These are phyloP conservation scores for Tineola bisselliella DNA, from an alignment of 2,888 invertebrate species.

Conservation along the genomic window DNA sequence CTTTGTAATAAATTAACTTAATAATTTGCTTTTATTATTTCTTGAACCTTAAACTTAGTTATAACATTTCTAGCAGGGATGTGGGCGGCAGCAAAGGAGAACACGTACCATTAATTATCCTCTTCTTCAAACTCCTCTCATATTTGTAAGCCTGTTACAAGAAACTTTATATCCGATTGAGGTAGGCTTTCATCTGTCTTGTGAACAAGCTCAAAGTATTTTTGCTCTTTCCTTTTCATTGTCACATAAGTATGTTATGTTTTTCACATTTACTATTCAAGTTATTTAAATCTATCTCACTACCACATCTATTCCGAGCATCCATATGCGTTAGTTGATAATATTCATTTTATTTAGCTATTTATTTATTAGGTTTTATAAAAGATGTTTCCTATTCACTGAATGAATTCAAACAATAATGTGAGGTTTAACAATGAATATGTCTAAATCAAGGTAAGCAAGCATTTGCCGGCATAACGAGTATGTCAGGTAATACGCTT, in stretches of 20 bases:
- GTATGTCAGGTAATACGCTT: slow-evolving; percentile 47
- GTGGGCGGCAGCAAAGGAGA: background rate
- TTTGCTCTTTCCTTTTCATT: background rate
- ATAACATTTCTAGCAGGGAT: background rate
- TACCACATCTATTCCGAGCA: background rate
- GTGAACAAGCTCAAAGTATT: background rate
- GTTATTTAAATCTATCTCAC: background rate
- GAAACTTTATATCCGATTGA: slow-evolving; percentile 8
- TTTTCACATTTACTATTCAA: background rate
- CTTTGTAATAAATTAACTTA: background rate
- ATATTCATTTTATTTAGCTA: background rate
- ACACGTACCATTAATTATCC: background rate
- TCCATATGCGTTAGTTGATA: background rate
- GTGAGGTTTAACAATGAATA: slow-evolving; percentile 1
- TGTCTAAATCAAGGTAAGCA: slow-evolving; percentile 13
- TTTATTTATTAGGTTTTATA: background rate
- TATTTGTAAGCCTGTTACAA: background rate
- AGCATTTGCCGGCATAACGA: slow-evolving; percentile 20
- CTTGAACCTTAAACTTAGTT: background rate
- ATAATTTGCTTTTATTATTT: background rate
- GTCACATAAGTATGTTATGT: background rate
- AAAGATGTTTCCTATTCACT: background rate
- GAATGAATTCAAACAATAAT: slow-evolving; percentile 2
- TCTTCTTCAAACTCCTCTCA: background rate
- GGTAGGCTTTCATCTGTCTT: slow-evolving; percentile 1